Percentiles rank a stretch among this genome's conserved stretches.
phyloP scores from a whole-genome alignment of 2,113 vertebrate species.

The Megaleporinus macrocephalus region DNA sequence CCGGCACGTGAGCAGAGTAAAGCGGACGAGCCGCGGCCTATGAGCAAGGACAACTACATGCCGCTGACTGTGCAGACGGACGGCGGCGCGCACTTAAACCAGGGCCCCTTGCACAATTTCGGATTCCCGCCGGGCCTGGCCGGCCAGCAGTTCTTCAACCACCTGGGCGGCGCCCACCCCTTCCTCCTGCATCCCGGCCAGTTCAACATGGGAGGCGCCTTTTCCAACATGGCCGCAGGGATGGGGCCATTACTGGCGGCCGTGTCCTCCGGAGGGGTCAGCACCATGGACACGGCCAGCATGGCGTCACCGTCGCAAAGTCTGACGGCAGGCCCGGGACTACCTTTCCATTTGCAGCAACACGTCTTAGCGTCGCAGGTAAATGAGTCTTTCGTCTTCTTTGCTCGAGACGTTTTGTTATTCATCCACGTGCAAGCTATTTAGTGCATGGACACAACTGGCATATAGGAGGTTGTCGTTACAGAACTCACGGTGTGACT shows the following conservation, averaged over 20 bases:
- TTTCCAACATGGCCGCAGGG: slow-evolving; percentile 93
- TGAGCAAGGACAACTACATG: slow-evolving; percentile 86
- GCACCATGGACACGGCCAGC: slow-evolving; percentile 85
- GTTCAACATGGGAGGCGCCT: slow-evolving; percentile 95
- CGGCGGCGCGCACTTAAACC: slow-evolving; percentile 82
- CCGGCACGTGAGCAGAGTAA: slow-evolving; percentile 82
- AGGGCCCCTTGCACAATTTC: slow-evolving; percentile 88
- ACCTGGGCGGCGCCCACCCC: slow-evolving; percentile 87
- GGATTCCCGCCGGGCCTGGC: slow-evolving; percentile 89
- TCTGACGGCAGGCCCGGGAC: slow-evolving; percentile 82
- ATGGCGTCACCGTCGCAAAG: slow-evolving; percentile 89
- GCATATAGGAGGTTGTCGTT: background rate
- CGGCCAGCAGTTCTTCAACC: slow-evolving; percentile 94
- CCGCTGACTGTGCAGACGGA: slow-evolving; percentile 93
- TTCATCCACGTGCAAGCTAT: background rate
- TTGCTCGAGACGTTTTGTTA: background rate
- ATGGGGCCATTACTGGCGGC: slow-evolving; percentile 94
- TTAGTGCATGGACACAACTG: background rate
- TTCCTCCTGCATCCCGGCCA: slow-evolving; percentile 94
- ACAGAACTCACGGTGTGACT: slow-evolving; percentile 14
- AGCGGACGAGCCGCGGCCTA: slow-evolving; percentile 83
- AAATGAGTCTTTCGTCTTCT: slow-evolving; percentile 61
- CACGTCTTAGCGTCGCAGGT: slow-evolving; percentile 98
- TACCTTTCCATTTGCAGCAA: slow-evolving; percentile 97
- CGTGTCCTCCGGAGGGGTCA: slow-evolving; percentile 87